Base-by-base conservation (phyloP, 2,888 invertebrate genomes). In the Caenorhabditis sulstoni region DNA sequence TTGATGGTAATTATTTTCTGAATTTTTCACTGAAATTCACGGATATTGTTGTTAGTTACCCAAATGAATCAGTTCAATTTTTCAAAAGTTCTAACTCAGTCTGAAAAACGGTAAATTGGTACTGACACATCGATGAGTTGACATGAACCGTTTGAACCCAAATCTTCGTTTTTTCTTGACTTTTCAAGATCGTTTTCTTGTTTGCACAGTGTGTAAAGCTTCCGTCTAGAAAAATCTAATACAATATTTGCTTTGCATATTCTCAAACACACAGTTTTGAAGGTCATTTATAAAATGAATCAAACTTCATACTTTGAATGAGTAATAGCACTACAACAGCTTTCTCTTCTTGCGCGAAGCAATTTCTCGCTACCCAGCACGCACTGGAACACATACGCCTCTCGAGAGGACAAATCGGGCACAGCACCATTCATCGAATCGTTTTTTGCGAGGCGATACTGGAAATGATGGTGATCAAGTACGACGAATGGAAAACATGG, bases 371-470 rank as follows among this genome's bases (percentile, higher is more conserved):
- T 61, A 67, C 16, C 79, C 79, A 50, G 29, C 52, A 7, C 79
- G 68, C 3, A 79, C 79, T 49, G 79, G 74, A 35, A 79, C 74
- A 70, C 79, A 79, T 2, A 59, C 65, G 35, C 74, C 66, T 49
- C 61, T 47, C 23, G 62, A 65, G 14, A 79, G 50, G 16, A 79
- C 70, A 23, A 79, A 79, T 65, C 70, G 67, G 16, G 79, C 79
- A 61, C 79, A 79, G 45, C 79, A 79, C 79, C 79, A 79, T 53
- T 64, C 79, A 11, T 62, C 73, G 23, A 52, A 62, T 16, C 79
- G 52, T 64, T 62, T 73, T 35, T 16, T 16, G 16, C 73, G 73
- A 12, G 39, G 35, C 7, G 29, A 29, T 7, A 66, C 62, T 71
- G 79, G 47, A 57, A 49, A 12, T 20, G 62, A 41, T 1, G 1